A percentile compares a stretch with the other conserved stretches of the same genome.
phyloP scores from a whole-genome alignment of 1,140 invertebrate genomes.

The Ephestia elutella region DNA sequence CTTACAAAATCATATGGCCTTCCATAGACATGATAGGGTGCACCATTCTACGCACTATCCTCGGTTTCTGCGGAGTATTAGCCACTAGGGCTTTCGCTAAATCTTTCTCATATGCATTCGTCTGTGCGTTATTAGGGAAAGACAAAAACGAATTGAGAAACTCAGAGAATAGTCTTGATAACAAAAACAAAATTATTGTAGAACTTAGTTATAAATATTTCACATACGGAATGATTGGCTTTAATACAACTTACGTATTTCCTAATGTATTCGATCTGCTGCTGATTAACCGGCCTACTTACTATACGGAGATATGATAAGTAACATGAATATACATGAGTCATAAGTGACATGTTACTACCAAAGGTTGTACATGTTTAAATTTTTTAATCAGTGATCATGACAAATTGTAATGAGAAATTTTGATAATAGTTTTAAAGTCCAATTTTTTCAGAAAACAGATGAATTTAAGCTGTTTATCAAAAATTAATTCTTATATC shows the following conservation, averaged over 20 bases:
- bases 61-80: constrained; percentile 84
- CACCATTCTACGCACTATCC: constrained; percentile 79
- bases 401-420: too few species aligned
- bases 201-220: constrained; percentile 89
- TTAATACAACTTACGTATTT: constrained; percentile 84
- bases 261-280: constrained; percentile 85
- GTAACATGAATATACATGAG: too few species aligned
- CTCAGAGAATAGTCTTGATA: constrained; percentile 77
- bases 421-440: too few species aligned
- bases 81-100: constrained; percentile 81
- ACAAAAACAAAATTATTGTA: constrained; percentile 82
- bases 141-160: constrained; percentile 78
- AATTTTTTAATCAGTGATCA: too few species aligned
- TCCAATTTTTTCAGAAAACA: too few species aligned
- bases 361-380: too few species aligned
- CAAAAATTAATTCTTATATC: too few species aligned
- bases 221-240: constrained; percentile 83
- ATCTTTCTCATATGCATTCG: constrained; percentile 78
- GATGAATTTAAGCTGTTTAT: too few species aligned
- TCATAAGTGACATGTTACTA: too few species aligned
- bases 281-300: constrained; percentile 85
- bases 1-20: constrained; percentile 86
- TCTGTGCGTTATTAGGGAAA: constrained; percentile 80
- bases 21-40: constrained; percentile 80
- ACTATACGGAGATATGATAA: constrained; percentile 87